Conservation (phyloP, 2,888 invertebrate genomes). For the Amiota mariae region DNA sequence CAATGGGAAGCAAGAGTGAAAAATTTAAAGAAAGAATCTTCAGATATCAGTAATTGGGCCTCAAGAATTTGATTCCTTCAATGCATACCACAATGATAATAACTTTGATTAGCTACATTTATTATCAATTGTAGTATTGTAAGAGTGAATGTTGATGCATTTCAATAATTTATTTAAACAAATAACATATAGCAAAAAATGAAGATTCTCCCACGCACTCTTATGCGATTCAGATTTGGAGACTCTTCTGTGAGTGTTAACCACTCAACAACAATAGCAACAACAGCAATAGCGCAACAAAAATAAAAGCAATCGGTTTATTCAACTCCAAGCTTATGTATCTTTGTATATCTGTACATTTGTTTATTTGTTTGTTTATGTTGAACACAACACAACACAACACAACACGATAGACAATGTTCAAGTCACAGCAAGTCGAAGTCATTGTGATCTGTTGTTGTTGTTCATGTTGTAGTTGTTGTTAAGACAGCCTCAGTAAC, state of each 20-base stretch:
- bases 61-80: too few species aligned
- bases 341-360: too few species aligned
- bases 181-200: neutral
- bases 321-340: neutral
- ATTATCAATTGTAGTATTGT: too few species aligned
- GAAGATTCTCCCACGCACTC: slow-evolving; percentile 59
- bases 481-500: neutral
- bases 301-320: slow-evolving; percentile 41
- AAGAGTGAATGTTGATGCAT: neutral
- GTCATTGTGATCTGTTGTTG: slow-evolving; percentile 56
- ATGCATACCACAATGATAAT: too few species aligned
- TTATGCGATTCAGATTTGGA: slow-evolving; percentile 35
- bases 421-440: neutral
- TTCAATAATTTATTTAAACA: neutral
- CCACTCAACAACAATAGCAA: slow-evolving; percentile 32
- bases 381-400: too few species aligned
- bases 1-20: too few species aligned
- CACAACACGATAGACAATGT: too few species aligned
- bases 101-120: too few species aligned
- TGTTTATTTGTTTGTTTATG: neutral
- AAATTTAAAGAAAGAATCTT: too few species aligned
- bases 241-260: slow-evolving; percentile 24
- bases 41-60: too few species aligned
- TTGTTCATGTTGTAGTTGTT: slow-evolving; percentile 42
- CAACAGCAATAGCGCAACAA: slow-evolving; percentile 10